phyloP scores from a whole-genome alignment of 2,113 vertebrate genomes.

The Cavia aperea region DNA sequence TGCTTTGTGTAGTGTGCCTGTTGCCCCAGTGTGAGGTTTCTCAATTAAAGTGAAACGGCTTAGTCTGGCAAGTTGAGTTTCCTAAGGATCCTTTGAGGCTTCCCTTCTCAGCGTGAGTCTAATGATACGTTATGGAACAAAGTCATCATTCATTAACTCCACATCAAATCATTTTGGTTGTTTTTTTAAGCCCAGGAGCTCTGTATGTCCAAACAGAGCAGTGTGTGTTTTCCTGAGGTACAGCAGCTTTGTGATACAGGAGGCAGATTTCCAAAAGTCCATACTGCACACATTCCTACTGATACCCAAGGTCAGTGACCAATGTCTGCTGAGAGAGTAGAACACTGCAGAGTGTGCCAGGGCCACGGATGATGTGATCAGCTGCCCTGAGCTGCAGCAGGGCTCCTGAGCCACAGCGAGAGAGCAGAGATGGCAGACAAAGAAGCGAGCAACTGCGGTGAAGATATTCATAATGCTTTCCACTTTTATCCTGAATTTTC shows the following conservation, averaged over 20 bases:
- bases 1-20: conserved; percentile 46
- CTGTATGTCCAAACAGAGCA: conserved; percentile 34
- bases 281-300: not conserved
- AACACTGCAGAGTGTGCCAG: not conserved
- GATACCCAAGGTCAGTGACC: not conserved
- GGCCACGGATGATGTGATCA: conserved; percentile 17
- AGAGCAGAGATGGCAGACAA: conserved; percentile 9
- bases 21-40: conserved; percentile 64
- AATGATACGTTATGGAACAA: conserved; percentile 61
- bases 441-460: conserved; percentile 9
- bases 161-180: conserved; percentile 46
- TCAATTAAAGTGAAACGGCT: conserved; percentile 69
- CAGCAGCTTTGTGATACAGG: not conserved
- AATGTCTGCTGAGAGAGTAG: conserved; percentile 30
- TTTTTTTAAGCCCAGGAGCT: not conserved
- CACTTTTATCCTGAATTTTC: not conserved
- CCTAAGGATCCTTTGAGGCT: conserved; percentile 47
- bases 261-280: not conserved
- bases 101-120: conserved; percentile 55
- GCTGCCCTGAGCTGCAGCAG: not conserved
- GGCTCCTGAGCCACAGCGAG: not conserved
- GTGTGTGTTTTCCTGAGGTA: not conserved
- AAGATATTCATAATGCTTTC: conserved; percentile 34
- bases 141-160: conserved; percentile 68
- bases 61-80: conserved; percentile 61